phyloP scores from a whole-genome alignment of 2,797 vertebrate genomes.

The Otus scops region DNA sequence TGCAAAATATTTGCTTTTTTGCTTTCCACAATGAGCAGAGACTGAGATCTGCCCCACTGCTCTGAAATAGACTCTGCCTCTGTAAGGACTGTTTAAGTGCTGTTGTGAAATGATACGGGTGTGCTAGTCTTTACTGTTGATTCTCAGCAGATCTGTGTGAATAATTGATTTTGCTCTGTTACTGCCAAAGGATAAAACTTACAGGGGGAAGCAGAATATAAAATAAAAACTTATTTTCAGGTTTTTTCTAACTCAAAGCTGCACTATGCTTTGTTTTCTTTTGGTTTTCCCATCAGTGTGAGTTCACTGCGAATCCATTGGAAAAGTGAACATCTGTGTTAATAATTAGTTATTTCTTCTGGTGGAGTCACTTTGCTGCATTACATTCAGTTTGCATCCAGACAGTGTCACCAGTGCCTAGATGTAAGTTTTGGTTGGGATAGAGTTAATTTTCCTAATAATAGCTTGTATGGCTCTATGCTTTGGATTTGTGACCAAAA shows the following conservation, averaged over 20 bases:
- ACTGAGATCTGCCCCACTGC: neutral
- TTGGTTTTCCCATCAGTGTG: neutral
- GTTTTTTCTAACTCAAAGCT: neutral
- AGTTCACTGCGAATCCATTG: neutral
- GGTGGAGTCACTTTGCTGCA: neutral
- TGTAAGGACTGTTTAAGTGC: neutral
- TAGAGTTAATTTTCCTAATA: neutral
- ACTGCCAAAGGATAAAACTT: neutral
- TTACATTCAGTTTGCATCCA: neutral
- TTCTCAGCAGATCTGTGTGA: neutral
- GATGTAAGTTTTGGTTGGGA: neutral
- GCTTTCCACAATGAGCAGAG: neutral
- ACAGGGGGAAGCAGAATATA: neutral
- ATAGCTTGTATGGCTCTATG: fast-evolving
- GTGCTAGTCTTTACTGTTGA: neutral
- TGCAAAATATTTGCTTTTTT: neutral
- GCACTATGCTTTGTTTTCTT: neutral
- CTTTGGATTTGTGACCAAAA: neutral
- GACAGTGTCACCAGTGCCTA: neutral
- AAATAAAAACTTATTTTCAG: neutral
- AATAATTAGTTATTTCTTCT: neutral
- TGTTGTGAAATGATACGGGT: neutral
- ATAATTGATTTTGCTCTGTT: neutral
- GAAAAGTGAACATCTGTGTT: neutral
- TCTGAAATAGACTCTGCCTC: neutral